phyloP scores from a whole-genome alignment of 2,797 vertebrate genomes.

The Toxotes lorentzi region DNA sequence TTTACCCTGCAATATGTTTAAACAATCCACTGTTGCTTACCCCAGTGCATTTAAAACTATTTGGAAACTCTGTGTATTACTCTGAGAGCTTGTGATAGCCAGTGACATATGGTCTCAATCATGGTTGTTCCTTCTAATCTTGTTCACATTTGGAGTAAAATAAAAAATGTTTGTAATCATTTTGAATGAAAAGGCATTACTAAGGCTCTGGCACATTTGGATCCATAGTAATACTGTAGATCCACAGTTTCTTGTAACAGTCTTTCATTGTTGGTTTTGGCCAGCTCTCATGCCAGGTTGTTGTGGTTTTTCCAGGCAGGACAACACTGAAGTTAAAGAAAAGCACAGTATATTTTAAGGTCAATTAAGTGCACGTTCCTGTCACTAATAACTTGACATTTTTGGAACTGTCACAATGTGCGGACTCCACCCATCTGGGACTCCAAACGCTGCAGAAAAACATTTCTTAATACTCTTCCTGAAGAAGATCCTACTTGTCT shows the following conservation, averaged over 20 bases:
- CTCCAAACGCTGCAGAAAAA: conserved; percentile 8
- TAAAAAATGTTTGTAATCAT: neutral
- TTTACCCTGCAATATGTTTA: conserved; percentile 55
- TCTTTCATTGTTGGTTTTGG: conserved; percentile 32
- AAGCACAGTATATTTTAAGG: conserved; percentile 6
- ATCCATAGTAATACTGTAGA: neutral
- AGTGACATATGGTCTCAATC: conserved; percentile 61
- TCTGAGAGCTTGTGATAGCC: conserved; percentile 36
- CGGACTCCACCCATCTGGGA: neutral
- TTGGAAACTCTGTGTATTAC: conserved; percentile 32
- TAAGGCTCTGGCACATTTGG: neutral
- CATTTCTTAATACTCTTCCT: neutral
- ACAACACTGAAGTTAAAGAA: neutral
- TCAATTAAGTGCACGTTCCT: conserved; percentile 25
- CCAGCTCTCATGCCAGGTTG: neutral
- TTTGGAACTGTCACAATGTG: conserved; percentile 6
- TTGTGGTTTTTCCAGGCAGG: conserved; percentile 14
- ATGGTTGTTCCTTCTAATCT: conserved; percentile 34
- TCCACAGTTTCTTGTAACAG: neutral
- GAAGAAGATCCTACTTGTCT: neutral
- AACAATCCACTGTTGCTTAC: conserved; percentile 52
- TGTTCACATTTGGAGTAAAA: conserved; percentile 19
- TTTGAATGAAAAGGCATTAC: conserved; percentile 26
- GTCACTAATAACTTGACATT: conserved; percentile 23
- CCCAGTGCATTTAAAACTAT: conserved; percentile 21